These are phyloP conservation scores for Elymnias hypermnestra DNA, from an alignment of 1,140 invertebrate species.

Conservation along the genomic window DNA sequence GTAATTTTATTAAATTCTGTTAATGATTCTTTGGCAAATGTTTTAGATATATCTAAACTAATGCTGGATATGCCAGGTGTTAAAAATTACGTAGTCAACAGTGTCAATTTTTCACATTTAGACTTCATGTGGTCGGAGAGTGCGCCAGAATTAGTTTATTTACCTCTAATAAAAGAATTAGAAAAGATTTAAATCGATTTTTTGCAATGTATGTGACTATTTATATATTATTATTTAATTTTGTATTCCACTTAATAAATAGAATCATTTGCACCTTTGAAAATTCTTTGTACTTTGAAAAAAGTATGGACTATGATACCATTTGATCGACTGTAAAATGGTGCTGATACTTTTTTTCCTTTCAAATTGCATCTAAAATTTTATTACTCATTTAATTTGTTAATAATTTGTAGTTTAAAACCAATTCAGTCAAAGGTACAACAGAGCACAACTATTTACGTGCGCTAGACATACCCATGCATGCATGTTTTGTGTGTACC, in stretches of 20 bases:
- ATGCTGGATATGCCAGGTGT: slow-evolving; percentile 51
- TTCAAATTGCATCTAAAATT: too few relatives aligned
- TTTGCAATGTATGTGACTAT: too few relatives aligned
- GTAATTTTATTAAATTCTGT: slow-evolving; percentile 79
- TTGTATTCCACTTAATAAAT: too few relatives aligned
- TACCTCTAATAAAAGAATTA: slow-evolving; percentile 3
- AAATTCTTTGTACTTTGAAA: too few relatives aligned
- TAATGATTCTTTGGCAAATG: slow-evolving; percentile 77
- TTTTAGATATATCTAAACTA: slow-evolving; percentile 62
- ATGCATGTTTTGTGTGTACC: slow-evolving; percentile 19
- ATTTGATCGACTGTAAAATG: too few relatives aligned
- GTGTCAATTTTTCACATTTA: slow-evolving; percentile 70
- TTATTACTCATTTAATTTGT: too few relatives aligned
- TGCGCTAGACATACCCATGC: slow-evolving; percentile 5
- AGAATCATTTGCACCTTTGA: too few relatives aligned
- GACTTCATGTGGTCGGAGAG: slow-evolving; percentile 72
- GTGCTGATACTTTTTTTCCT: too few relatives aligned
- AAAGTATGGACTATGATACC: too few relatives aligned
- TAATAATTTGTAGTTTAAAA: too few relatives aligned
- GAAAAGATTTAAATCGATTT: neutral
- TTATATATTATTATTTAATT: too few relatives aligned
- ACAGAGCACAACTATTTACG: slow-evolving; percentile 2
- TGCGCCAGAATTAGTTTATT: slow-evolving; percentile 26
- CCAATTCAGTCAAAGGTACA: too few relatives aligned
- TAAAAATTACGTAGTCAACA: slow-evolving; percentile 50